Conservation (phyloP, 2,113 vertebrate species). For the Aramus guarauna region DNA sequence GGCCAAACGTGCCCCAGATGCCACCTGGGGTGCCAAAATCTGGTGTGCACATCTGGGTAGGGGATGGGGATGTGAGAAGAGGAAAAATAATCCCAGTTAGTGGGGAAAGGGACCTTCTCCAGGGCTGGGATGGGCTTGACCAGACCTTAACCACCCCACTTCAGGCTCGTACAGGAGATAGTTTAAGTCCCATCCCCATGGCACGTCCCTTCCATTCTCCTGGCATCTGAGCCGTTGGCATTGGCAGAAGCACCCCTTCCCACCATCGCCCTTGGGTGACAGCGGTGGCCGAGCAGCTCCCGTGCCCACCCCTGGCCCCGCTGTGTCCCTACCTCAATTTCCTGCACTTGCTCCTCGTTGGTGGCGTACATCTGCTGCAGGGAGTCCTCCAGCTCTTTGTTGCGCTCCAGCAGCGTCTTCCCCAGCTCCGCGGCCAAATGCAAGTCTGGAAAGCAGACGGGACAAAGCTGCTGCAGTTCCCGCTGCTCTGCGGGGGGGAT, state of each 20-base stretch:
- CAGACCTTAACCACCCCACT: not conserved
- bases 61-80: not conserved
- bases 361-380: slow-evolving; percentile 96
- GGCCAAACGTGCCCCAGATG: not conserved
- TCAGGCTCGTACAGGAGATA: not conserved
- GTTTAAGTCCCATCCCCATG: not conserved
- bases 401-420: slow-evolving; percentile 94
- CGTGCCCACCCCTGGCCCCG: accelerated
- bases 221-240: not conserved
- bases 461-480: not conserved
- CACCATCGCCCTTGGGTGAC: not conserved
- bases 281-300: accelerated
- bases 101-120: not conserved
- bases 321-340: slow-evolving; percentile 85
- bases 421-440: slow-evolving; percentile 93
- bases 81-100: not conserved
- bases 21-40: not conserved
- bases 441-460: slow-evolving; percentile 75
- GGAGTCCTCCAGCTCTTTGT: slow-evolving; percentile 96
- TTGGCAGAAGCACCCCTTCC: not conserved
- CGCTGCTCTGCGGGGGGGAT: accelerated
- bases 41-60: not conserved
- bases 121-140: not conserved
- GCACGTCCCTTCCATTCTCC: not conserved
- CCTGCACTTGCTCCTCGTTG: slow-evolving; percentile 95